Percentiles rank a stretch among this genome's conserved stretches.
Evolutionary conservation across 2,113 vertebrate species (phyloP).

Genomic region (Tapirus terrestris): DNA sequence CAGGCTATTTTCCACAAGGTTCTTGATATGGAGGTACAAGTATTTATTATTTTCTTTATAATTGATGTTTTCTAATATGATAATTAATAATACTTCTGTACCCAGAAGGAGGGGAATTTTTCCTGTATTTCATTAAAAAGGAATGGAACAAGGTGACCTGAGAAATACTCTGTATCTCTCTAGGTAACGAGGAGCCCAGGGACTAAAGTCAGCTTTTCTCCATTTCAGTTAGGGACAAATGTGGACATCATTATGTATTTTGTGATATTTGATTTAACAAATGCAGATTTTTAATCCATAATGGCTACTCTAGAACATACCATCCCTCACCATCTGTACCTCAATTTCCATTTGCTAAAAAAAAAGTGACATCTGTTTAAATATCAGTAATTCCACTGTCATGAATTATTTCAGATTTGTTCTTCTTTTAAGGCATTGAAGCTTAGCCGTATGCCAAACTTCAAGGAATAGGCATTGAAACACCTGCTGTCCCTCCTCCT

Average conservation of each 20-base stretch:
- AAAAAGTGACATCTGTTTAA: conserved; percentile 79
- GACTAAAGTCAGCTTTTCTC: conserved; percentile 5
- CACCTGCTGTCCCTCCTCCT: conserved; percentile 73
- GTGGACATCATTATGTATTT: conserved; percentile 53
- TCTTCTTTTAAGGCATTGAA: conserved; percentile 67
- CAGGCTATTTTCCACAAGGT: conserved; percentile 93
- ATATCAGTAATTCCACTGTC: conserved; percentile 79
- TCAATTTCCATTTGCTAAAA: conserved; percentile 77
- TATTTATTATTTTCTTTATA: not conserved
- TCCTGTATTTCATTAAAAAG: conserved; percentile 36
- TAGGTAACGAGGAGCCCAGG: not conserved
- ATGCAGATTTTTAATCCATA: conserved; percentile 73
- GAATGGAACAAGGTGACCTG: not conserved
- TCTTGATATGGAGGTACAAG: conserved; percentile 93
- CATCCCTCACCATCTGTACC: conserved; percentile 75
- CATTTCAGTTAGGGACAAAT: conserved; percentile 47
- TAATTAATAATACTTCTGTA: not conserved
- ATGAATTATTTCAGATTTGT: conserved; percentile 75
- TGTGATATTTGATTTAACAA: conserved; percentile 77
- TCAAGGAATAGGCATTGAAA: conserved; percentile 65
- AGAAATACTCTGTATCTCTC: not conserved
- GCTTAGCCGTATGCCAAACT: conserved; percentile 68
- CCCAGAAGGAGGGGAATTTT: not conserved
- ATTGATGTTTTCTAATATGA: not conserved
- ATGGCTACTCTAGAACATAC: conserved; percentile 76